phyloP scores from a whole-genome alignment of 2,888 invertebrate species.

The Himalopsyche kuldschensis region DNA sequence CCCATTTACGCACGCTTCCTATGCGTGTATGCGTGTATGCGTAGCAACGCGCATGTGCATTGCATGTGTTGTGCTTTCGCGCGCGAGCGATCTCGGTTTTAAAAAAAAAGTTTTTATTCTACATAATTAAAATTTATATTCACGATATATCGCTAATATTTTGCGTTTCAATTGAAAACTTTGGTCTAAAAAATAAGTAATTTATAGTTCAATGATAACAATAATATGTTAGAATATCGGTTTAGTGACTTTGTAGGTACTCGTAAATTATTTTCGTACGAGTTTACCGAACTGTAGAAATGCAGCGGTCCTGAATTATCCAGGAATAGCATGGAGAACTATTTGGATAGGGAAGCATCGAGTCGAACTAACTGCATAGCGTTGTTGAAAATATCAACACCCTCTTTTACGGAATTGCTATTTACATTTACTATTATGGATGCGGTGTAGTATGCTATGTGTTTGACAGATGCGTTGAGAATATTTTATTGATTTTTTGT shows the following conservation, averaged over 20 bases:
- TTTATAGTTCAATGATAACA: neutral
- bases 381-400: neutral
- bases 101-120: neutral
- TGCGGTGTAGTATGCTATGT: too few relatives aligned
- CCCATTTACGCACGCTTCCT: neutral
- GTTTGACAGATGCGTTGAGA: too few relatives aligned
- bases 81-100: neutral
- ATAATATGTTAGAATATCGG: neutral
- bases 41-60: neutral
- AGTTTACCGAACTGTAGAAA: conserved; percentile 32
- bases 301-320: conserved; percentile 12
- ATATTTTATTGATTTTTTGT: too few relatives aligned
- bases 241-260: neutral
- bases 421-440: neutral
- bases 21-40: neutral
- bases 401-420: neutral
- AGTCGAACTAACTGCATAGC: neutral
- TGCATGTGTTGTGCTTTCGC: neutral
- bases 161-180: neutral
- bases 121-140: neutral
- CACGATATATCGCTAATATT: neutral
- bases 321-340: conserved; percentile 17
- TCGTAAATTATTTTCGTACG: conserved; percentile 12
- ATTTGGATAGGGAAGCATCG: conserved; percentile 3
- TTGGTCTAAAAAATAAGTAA: neutral